Evolutionary conservation across 2,797 vertebrate species (phyloP), one percentile per base, ranked within the genome.

Genomic region (Tragopan temminckii): DNA sequence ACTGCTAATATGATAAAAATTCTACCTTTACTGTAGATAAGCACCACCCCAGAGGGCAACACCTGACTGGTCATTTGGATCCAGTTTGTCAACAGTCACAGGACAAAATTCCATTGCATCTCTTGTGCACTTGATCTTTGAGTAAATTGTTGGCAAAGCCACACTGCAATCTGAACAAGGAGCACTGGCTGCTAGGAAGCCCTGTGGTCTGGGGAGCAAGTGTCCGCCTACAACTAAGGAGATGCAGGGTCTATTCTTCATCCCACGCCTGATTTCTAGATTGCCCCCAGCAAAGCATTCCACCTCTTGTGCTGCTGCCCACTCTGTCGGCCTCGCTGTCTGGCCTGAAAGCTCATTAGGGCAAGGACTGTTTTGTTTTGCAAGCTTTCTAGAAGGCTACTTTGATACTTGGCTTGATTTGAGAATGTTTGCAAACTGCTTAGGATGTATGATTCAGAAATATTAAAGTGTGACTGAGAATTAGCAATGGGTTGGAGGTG

Each of bases 401-500:
- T 9, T 43, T 35, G 38, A 29, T 25, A 69, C 5, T 3, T 29
- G 63, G 5, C 45, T 68, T 11, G 31, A 63, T 18, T 85, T 76
- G 33, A 68, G 33, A 80, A 69, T 1, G 35, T 78, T 53, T 84
- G 64, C 74, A 85, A 69, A 83, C 67, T 2, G 31, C 67, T 86
- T 50, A 1, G 13, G 48, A 43, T 12, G 31, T 53, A 50, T 6
- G 48, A 89, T 83, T 80, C 57, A 18, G 72, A 24, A 85, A 80
- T 45, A 89, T 62, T 72, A 8, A 91, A 95, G 87, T 45, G 74
- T 31, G 40, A 52, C 23, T 64, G 57, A 90, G 89, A 64, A 91
- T 86, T 19, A 93, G 83, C 87, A 82, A 82, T 15, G 43, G 84
- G 82, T 61, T 64, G 89, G 92, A 85, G 85, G 79, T 89, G 89